Evolutionary conservation across 2,797 vertebrate species (phyloP).

Genomic region (Gymnoscopelus microlampas): DNA sequence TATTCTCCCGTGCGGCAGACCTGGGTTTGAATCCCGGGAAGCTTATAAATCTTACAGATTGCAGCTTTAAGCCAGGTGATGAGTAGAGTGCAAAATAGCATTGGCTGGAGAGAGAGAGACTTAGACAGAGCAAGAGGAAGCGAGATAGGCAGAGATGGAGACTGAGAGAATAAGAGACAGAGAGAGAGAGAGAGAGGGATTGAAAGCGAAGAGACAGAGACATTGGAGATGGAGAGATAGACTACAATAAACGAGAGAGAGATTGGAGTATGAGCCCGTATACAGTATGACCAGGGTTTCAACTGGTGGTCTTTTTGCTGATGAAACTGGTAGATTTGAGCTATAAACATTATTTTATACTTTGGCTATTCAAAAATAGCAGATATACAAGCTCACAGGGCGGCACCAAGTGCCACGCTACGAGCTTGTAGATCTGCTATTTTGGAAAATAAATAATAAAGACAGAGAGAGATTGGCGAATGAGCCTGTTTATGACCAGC

Average conservation of each 20-base stretch:
- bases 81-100: constrained; percentile 48
- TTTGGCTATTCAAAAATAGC: no score
- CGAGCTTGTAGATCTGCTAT: no score
- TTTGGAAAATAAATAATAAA: not conserved
- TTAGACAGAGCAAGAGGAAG: not conserved
- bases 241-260: not conserved
- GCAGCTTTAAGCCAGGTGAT: constrained; percentile 11
- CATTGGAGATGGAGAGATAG: not conserved
- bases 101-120: constrained; percentile 25
- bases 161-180: constrained; percentile 5
- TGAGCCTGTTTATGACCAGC: constrained; percentile 53
- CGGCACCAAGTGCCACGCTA: no score
- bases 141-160: not conserved
- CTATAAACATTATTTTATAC: no score
- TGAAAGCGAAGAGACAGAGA: constrained; percentile 7
- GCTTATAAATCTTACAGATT: no score
- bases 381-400: no score
- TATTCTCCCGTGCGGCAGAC: no score
- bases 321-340: constrained; percentile 26
- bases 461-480: not conserved
- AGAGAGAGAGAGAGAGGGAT: not conserved
- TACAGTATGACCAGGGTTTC: constrained; percentile 54
- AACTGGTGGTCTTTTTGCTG: not conserved
- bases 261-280: constrained; percentile 29
- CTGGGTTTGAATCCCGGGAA: no score